These are phyloP conservation scores for Furnarius figulus DNA, from an alignment of 2,113 vertebrate genomes.

Conservation along the genomic window DNA sequence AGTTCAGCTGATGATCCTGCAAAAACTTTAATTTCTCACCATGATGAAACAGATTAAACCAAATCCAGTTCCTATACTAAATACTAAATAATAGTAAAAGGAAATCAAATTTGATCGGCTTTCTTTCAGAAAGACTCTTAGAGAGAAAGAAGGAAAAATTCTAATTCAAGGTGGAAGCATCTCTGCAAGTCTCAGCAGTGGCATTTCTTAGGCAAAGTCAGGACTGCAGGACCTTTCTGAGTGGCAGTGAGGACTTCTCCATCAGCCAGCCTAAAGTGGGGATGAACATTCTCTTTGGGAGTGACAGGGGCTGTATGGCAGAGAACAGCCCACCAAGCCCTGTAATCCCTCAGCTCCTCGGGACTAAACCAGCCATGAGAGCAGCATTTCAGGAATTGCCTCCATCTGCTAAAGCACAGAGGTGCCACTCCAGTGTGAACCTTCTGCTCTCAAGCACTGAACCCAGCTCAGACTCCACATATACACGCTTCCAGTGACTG, in stretches of 20 bases:
- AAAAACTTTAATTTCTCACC: conserved; percentile 50
- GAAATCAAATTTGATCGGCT: conserved; percentile 58
- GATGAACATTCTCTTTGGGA: not conserved
- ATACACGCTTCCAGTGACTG: not conserved
- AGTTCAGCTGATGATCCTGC: conserved; percentile 4
- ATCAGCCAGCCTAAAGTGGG: not conserved
- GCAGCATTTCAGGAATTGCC: not conserved
- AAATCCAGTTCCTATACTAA: conserved; percentile 53
- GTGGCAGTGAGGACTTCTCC: not conserved
- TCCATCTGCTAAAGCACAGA: not conserved
- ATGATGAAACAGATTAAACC: conserved; percentile 32
- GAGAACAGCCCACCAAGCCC: not conserved
- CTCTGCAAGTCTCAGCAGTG: conserved; percentile 29
- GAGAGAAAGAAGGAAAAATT: conserved; percentile 34
- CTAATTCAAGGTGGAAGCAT: conserved; percentile 33
- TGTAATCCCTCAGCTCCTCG: not conserved
- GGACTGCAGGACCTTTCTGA: not conserved
- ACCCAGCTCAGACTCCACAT: not conserved
- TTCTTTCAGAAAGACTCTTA: conserved; percentile 52
- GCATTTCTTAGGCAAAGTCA: not conserved
- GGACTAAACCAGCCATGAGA: not conserved
- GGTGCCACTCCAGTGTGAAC: not conserved
- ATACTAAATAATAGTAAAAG: conserved; percentile 65
- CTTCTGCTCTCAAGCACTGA: not conserved
- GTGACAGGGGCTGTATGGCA: not conserved